These are phyloP conservation scores for Trichechus manatus DNA, from an alignment of 2,113 vertebrate genomes.

Conservation along the genomic window DNA sequence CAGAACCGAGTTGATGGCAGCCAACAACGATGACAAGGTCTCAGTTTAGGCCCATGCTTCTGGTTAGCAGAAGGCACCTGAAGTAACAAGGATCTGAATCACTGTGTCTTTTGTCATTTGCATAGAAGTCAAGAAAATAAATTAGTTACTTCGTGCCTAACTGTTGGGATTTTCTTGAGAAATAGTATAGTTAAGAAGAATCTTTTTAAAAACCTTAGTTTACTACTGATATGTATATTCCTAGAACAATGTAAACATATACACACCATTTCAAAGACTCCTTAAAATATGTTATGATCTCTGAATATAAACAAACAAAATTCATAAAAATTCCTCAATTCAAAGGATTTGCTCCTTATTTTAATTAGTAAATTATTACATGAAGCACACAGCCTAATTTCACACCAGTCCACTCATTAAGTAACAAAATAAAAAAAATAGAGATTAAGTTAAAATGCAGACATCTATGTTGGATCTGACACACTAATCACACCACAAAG, in stretches of 20 bases:
- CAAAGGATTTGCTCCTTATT: constrained; percentile 75
- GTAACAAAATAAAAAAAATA: constrained; percentile 77
- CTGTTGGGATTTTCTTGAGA: not conserved
- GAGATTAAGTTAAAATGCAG: constrained; percentile 74
- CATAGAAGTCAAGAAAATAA: not conserved
- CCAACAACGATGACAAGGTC: not conserved
- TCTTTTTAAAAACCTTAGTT: not conserved
- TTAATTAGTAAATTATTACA: constrained; percentile 78
- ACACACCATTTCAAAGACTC: constrained; percentile 52
- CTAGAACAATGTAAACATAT: not conserved
- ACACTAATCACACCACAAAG: not conserved
- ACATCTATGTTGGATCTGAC: constrained; percentile 66
- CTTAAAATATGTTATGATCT: constrained; percentile 63
- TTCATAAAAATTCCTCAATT: constrained; percentile 73
- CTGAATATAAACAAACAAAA: constrained; percentile 73
- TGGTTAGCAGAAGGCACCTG: not conserved
- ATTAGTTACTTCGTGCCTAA: not conserved
- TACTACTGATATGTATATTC: constrained; percentile 68
- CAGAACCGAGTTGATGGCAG: not conserved
- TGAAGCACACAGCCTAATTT: constrained; percentile 81
- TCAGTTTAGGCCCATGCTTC: not conserved
- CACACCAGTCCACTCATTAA: constrained; percentile 82
- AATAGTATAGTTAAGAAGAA: not conserved
- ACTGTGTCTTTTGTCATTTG: not conserved
- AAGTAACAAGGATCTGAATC: not conserved